Percentiles rank a stretch among this genome's conserved stretches.
Evolutionary conservation across 2,888 invertebrate genomes (phyloP).

Genomic region (Acrobeloides nanus): DNA sequence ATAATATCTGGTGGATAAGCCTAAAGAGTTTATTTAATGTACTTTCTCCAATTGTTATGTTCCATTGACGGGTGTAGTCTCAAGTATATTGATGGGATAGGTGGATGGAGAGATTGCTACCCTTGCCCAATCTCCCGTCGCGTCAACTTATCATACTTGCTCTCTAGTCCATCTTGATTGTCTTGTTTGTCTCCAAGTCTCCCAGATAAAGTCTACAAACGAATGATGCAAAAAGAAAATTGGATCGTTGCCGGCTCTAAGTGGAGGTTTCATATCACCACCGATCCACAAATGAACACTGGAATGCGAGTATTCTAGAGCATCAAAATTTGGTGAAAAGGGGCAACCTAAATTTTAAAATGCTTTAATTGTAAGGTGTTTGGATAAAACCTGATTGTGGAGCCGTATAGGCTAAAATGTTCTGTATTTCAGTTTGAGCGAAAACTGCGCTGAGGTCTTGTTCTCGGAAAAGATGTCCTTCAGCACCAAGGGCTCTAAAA

Average conservation of each 20-base stretch:
- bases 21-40: slow-evolving; percentile 17
- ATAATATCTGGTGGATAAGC: slow-evolving; percentile 46
- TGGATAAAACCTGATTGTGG: slow-evolving; percentile 33
- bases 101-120: too few relatives aligned
- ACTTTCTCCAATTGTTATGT: background rate
- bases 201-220: slow-evolving; percentile 43
- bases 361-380: background rate
- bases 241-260: slow-evolving; percentile 18
- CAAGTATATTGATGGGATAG: too few relatives aligned
- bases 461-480: slow-evolving; percentile 38
- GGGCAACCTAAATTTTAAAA: slow-evolving; percentile 49
- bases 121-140: too few relatives aligned
- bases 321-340: slow-evolving; percentile 48
- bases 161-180: slow-evolving; percentile 43
- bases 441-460: slow-evolving; percentile 41
- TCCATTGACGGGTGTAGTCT: too few relatives aligned
- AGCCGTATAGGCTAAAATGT: slow-evolving; percentile 50
- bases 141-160: too few relatives aligned
- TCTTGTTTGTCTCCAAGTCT: slow-evolving; percentile 42
- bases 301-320: slow-evolving; percentile 50
- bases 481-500: slow-evolving; percentile 39
- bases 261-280: slow-evolving; percentile 34
- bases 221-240: slow-evolving; percentile 14
- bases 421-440: slow-evolving; percentile 46
- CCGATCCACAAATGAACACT: slow-evolving; percentile 43